Conservation (phyloP, 2,797 vertebrate species). For the Periparus ater region DNA sequence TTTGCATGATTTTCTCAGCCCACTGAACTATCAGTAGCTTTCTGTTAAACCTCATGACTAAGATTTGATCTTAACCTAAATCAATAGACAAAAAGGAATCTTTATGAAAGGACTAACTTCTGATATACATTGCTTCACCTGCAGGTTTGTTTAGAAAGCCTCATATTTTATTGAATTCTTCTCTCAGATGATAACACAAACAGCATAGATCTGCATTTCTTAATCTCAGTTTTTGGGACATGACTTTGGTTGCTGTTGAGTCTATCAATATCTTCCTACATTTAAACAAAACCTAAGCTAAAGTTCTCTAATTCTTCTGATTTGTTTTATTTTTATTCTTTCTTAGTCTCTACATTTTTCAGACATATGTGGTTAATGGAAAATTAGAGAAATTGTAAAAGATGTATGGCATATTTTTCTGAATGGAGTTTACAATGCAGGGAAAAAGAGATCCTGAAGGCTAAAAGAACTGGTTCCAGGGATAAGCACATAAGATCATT, state of each 20-base stretch:
- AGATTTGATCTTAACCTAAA: background rate
- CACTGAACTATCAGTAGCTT: background rate
- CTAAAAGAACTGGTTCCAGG: background rate
- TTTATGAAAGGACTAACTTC: background rate
- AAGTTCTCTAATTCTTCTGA: background rate
- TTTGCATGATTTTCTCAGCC: background rate
- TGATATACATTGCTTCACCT: background rate
- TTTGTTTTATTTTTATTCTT: background rate
- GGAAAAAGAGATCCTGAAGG: background rate
- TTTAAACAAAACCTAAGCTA: background rate
- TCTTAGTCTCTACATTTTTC: background rate
- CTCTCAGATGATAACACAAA: background rate
- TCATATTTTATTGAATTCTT: background rate
- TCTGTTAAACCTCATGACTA: background rate
- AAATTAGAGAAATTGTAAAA: no score
- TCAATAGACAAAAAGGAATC: background rate
- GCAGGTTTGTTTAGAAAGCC: background rate
- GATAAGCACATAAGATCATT: background rate
- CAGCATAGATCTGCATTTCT: background rate
- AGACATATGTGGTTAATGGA: background rate
- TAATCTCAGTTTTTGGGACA: background rate
- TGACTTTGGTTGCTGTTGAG: background rate
- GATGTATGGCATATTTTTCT: background rate
- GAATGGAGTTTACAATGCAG: background rate
- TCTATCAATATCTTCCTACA: background rate